Evolutionary conservation across 2,113 vertebrate species (phyloP), one percentile per base, ranked within the genome.

Genomic region (Laterallus jamaicensis): DNA sequence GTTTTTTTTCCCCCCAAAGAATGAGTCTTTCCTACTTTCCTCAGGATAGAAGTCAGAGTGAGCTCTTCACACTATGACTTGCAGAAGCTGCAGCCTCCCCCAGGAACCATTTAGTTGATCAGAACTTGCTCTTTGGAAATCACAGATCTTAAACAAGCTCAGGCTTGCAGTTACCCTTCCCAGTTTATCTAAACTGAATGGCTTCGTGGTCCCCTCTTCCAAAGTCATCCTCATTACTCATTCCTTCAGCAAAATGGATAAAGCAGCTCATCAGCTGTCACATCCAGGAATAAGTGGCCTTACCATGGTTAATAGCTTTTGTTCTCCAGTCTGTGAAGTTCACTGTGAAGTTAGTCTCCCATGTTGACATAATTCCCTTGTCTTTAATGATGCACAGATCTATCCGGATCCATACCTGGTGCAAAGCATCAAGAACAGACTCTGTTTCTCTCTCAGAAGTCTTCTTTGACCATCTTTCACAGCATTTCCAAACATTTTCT

Each of bases 191-290:
- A n/a, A 93, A 70, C 60, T 50, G 77, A 88, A 93, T 84, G 28
- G n/a, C 18, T 94, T 67, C 1, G 11, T 92, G 64, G 35, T 60
- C 21, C 5, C 22, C 32, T 50, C 5, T 91, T 84, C 42, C 69
- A 78, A 64, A 92, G 39, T 86, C 40, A 3, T 91, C 39, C 49
- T 91, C 54, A 17, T 81, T 88, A 81, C 71, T 67, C 83, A 90
- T 75, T 92, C 68, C 29, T 86, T 80, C 68, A 64, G 22, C 64
- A 95, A 3, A 2, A 2, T 49, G 52, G 76, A 60, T 91, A 92
- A 92, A 93, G 86, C 39, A 92, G 68, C 59, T 81, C 75, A 42
- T 83, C 76, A 94, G 56, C 68, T 92, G 76, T 92, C 80, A 64
- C 20, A 49, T 91, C 52, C 81, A 87, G 70, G 58, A 91, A 55